Evolutionary conservation across 2,113 vertebrate genomes (phyloP).

Genomic region (Pterocles gutturalis): DNA sequence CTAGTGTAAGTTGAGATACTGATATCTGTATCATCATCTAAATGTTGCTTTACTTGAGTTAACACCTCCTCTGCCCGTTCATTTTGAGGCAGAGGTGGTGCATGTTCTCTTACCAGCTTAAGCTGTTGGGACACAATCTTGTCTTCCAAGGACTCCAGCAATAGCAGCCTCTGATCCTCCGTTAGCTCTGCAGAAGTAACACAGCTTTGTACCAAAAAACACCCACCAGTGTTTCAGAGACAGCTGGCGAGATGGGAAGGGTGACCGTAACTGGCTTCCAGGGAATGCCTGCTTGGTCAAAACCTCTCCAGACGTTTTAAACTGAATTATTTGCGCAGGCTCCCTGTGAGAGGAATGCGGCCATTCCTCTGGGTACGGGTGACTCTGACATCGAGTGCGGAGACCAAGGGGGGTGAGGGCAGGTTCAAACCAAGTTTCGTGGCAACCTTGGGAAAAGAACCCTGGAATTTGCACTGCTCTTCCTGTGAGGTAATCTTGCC

Average conservation of each 20-base stretch:
- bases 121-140: constrained; percentile 63
- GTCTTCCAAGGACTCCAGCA: constrained; percentile 67
- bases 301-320: neutral
- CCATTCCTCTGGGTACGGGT: neutral
- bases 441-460: neutral
- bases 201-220: neutral
- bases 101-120: constrained; percentile 65
- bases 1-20: neutral
- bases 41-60: neutral
- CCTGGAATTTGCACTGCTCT: neutral
- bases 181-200: constrained; percentile 61
- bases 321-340: neutral
- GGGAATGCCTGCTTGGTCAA: fast-evolving
- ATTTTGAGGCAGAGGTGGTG: neutral
- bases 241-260: neutral
- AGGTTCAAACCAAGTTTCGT: neutral
- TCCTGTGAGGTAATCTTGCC: neutral
- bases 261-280: neutral
- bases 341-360: fast-evolving
- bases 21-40: neutral
- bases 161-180: constrained; percentile 66
- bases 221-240: neutral
- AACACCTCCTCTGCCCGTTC: fast-evolving
- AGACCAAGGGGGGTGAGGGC: neutral
- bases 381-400: fast-evolving